Base-by-base conservation (phyloP, 2,113 vertebrate genomes). In the Esox niger region DNA sequence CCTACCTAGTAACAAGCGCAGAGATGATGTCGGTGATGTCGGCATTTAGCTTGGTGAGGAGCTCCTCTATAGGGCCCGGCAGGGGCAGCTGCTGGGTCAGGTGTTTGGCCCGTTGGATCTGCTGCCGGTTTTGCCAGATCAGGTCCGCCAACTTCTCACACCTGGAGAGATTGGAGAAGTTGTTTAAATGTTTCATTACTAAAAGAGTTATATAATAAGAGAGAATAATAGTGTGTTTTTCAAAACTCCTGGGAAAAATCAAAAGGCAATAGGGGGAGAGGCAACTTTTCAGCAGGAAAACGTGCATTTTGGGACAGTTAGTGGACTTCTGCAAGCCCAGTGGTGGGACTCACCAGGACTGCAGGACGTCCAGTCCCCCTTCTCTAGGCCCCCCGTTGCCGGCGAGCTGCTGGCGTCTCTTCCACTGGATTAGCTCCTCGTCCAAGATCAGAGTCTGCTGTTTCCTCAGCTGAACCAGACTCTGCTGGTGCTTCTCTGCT, bases 51-150 rank as follows among this genome's bases (percentile, higher is more conserved):
- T 96, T 95, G 0, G 87, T 91, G 64, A 98, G 91, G 78, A 96
- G 92, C 69, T 96, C 93, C 71, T 96, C 94, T 84, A 95, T 95
- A 0, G 94, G 93, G 15, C 96, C 96, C 0, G 95, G 93, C 72
- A 98, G 93, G 0, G 96, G 95, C 66, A 98, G 90, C 87, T 98
- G 96, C 83, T 97, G 95, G 46, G 95, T 95, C 17, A 98, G 80
- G 81, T 98, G 96, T 85, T 97, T 95, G 0, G 94, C 95, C 21
- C 95, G 89, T 21, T 95, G 90, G 72, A 97, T 96, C 91, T 98
- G 96, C 87, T 98, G 96, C 72, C 96, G 88, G 86, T 98, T 98
- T 90, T 98, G 96, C 95, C 96, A 97, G 82, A 98, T 96, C 70
- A 95, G 91, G 82, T 98, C 95, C 0, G 96, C 95, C 86, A 98